A percentile compares a stretch with the other conserved stretches of the same genome.
These are phyloP conservation scores for Motacilla tschutschensis DNA, from an alignment of 2,113 vertebrate species.

Conservation along the genomic window DNA sequence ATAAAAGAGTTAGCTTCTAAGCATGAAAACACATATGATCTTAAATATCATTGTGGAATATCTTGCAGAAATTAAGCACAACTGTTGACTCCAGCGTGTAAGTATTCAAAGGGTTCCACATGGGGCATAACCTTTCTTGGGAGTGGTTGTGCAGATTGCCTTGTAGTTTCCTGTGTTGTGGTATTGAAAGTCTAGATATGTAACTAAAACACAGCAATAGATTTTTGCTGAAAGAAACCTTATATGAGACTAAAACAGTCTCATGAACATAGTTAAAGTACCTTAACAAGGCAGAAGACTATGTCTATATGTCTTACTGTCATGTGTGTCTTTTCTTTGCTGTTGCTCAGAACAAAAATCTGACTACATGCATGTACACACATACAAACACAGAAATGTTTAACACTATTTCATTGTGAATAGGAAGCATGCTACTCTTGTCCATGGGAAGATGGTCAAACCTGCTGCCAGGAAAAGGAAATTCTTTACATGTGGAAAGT, in stretches of 20 bases:
- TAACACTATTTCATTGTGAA: background rate
- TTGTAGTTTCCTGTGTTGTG: background rate
- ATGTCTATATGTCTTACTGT: background rate
- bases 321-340: background rate
- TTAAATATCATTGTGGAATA: background rate
- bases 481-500: background rate
- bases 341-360: background rate
- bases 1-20: background rate
- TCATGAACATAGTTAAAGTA: background rate
- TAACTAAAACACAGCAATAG: background rate
- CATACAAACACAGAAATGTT: accelerated
- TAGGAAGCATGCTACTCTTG: background rate
- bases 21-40: background rate
- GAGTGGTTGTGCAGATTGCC: background rate
- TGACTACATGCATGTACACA: background rate
- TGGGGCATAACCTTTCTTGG: background rate
- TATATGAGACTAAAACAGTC: background rate
- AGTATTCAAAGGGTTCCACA: background rate
- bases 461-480: background rate
- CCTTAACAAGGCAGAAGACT: background rate
- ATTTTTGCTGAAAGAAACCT: background rate
- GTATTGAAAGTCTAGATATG: background rate
- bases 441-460: background rate
- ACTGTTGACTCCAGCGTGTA: background rate
- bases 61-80: background rate